These are phyloP conservation scores for Drosophila setifemur DNA, from an alignment of 1,140 invertebrate species.

Conservation along the genomic window DNA sequence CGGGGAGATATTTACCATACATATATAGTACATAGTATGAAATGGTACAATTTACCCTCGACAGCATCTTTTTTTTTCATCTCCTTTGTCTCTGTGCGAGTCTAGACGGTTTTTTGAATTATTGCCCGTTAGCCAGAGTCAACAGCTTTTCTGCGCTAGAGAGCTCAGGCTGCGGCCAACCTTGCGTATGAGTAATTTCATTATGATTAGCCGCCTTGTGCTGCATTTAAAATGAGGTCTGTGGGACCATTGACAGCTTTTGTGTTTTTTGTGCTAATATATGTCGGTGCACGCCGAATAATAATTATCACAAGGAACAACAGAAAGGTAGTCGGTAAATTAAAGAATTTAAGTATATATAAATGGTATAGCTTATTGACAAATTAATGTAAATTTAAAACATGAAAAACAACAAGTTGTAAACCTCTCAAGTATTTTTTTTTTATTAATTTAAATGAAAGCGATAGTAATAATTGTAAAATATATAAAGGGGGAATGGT, in stretches of 20 bases:
- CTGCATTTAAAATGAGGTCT: slow-evolving; percentile 50
- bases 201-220: slow-evolving; percentile 50
- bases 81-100: slow-evolving; percentile 37
- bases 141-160: slow-evolving; percentile 5
- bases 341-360: no score
- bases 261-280: neutral
- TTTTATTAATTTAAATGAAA: no score
- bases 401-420: no score
- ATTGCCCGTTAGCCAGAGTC: slow-evolving; percentile 44
- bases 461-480: no score
- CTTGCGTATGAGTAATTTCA: slow-evolving; percentile 73
- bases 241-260: slow-evolving; percentile 13
- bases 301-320: neutral
- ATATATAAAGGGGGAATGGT: no score
- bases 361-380: no score
- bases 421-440: no score
- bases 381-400: no score
- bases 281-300: neutral
- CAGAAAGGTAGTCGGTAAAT: no score
- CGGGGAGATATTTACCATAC: no score
- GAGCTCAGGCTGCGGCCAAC: slow-evolving; percentile 57
- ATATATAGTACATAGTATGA: no score
- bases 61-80: slow-evolving; percentile 43
- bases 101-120: slow-evolving; percentile 70
- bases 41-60: slow-evolving; percentile 37